Percentiles rank a stretch among this genome's conserved stretches.
phyloP scores from a whole-genome alignment of 2,888 invertebrate genomes.

The Metalampra italica region DNA sequence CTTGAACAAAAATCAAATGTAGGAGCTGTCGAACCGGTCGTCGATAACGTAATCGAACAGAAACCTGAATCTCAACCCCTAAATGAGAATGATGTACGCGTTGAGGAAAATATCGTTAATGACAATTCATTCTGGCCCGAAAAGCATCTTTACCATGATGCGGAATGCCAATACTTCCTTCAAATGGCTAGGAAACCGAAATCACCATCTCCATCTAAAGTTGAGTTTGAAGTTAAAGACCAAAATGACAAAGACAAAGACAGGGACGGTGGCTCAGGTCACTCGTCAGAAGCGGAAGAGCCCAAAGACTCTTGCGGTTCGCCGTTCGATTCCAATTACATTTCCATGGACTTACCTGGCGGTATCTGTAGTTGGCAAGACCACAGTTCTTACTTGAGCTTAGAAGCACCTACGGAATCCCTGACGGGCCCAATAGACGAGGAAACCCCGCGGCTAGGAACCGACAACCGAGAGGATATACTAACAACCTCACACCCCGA shows the following conservation, averaged over 20 bases:
- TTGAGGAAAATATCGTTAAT: slow-evolving; percentile 49
- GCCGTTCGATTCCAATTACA: slow-evolving; percentile 78
- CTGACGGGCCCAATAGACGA: slow-evolving; percentile 30
- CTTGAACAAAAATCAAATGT: slow-evolving; percentile 34
- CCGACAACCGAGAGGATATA: slow-evolving; percentile 67
- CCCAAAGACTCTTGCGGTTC: slow-evolving; percentile 45
- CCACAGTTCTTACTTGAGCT: slow-evolving; percentile 86
- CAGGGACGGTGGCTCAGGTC: slow-evolving; percentile 80
- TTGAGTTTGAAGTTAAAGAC: slow-evolving; percentile 46
- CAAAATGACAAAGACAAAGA: slow-evolving; percentile 80
- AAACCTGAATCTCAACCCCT: slow-evolving; percentile 14
- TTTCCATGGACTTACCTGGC: slow-evolving; percentile 86
- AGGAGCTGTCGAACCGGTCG: slow-evolving; percentile 11
- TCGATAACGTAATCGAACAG: slow-evolving; percentile 17
- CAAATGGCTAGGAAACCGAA: slow-evolving; percentile 67
- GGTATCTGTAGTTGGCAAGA: slow-evolving; percentile 90
- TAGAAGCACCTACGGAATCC: slow-evolving; percentile 68
- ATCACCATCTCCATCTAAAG: slow-evolving; percentile 33
- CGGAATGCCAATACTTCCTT: slow-evolving; percentile 81
- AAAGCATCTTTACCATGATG: slow-evolving; percentile 81
- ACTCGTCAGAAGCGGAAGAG: slow-evolving; percentile 62
- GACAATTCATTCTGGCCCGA: slow-evolving; percentile 80
- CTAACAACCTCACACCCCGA: slow-evolving; percentile 67
- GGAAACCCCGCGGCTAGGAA: slow-evolving; percentile 29
- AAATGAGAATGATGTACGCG: slow-evolving; percentile 20